Base-by-base conservation (phyloP, 2,888 invertebrate species). In the Sicus ferrugineus region DNA sequence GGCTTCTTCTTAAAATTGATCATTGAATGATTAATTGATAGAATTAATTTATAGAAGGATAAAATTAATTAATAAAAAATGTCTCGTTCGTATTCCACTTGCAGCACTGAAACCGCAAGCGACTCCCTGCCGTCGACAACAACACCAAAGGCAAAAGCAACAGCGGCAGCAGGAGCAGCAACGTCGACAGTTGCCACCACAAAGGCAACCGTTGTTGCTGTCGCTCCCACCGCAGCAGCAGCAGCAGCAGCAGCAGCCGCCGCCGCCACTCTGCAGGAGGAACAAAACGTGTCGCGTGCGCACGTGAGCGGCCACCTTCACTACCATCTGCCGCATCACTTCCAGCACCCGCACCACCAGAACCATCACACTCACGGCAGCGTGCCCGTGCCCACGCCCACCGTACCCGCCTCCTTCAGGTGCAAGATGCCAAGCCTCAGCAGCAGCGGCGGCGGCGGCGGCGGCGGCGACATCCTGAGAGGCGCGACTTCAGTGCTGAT, bases 301-400 rank as follows among this genome's bases (percentile, higher is more conserved):
- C 83, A 82, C 67, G 77, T 83, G 42, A 82, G 81, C 76, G 84
- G 82, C 62, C 82, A 82, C 59, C 82, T 82, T 68, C 82, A 82
- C 67, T 82, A 84, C 72, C 83, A 83, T 73, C 74, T 83, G 77
- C 83, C 84, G 58, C 83, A 83, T 67, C 84, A 84, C 72, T 83
- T 83, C 71, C 83, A 84, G 75, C 84, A 83, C 77, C 81, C 81
- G 48, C 81, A 82, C 63, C 81, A 82, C 71, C 81, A 82, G 75
- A 82, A 82, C 68, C 83, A 83, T 68, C 83, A 84, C 69, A 79
- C 82, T 67, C 81, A 81, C 66, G 70, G 71, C 66, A 74, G 74
- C 63, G 76, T 74, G 70, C 77, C 80, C 26, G 80, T 82, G 52
- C 80, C 82, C 21, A 81, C 81, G 68, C 75, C 81, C 42, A 82